Percentiles rank a stretch among this genome's conserved stretches.
Conservation (phyloP, 2,797 vertebrate species). For the Zenarchopterus dispar region DNA sequence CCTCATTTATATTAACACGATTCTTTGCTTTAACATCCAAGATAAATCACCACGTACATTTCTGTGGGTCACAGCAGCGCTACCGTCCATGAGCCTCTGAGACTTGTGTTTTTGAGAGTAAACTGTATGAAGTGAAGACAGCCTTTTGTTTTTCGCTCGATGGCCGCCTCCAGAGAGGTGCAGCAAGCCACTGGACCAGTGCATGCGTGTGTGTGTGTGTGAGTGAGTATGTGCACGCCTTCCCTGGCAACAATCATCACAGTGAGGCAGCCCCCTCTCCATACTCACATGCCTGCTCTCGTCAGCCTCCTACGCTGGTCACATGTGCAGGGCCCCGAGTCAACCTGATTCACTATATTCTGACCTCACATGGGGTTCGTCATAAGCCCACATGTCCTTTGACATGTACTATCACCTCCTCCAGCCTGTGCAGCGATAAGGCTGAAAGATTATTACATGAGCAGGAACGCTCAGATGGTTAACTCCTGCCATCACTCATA, state of each 20-base stretch:
- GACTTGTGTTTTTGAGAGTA: conserved; percentile 65
- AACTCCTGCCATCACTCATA: background rate
- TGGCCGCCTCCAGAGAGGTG: conserved; percentile 68
- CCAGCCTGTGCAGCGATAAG: background rate
- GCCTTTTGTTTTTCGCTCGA: conserved; percentile 68
- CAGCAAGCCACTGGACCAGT: conserved; percentile 42
- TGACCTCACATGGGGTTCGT: conserved; percentile 32
- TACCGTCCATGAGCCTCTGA: conserved; percentile 42
- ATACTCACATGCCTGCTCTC: conserved; percentile 72
- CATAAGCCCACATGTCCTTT: conserved; percentile 51
- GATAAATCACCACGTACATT: background rate
- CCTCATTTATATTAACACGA: too few species aligned
- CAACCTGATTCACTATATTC: conserved; percentile 42
- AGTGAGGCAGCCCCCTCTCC: conserved; percentile 56
- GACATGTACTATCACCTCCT: conserved; percentile 25
- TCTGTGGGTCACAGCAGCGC: conserved; percentile 16
- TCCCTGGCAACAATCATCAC: conserved; percentile 67
- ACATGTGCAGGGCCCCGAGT: conserved; percentile 55
- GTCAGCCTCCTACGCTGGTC: conserved; percentile 72
- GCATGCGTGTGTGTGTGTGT: conserved; percentile 15
- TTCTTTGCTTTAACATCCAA: background rate
- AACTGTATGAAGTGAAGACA: conserved; percentile 67
- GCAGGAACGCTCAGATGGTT: background rate
- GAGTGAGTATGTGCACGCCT: conserved; percentile 12
- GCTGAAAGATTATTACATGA: conserved; percentile 19